Conservation (phyloP, 2,888 invertebrate species). For the Salticus scenicus region DNA sequence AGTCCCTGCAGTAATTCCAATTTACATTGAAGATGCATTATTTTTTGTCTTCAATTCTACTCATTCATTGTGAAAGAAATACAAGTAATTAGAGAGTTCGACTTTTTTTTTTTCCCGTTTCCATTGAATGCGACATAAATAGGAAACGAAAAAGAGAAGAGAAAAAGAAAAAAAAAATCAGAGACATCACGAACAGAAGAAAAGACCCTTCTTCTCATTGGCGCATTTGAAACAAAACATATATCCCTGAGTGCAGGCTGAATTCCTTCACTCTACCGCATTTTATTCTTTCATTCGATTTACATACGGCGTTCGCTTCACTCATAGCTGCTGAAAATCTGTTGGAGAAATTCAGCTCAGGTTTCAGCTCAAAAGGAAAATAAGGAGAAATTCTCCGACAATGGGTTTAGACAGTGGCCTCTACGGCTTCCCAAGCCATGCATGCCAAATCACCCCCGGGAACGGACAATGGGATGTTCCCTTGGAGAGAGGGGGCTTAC, state of each 20-base stretch:
- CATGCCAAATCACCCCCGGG: constrained; percentile 67
- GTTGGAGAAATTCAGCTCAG: constrained; percentile 44
- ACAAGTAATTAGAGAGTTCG: background rate
- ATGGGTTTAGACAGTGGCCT: constrained; percentile 41
- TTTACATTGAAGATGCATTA: background rate
- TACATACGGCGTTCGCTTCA: constrained; percentile 43
- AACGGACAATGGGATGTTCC: constrained; percentile 51
- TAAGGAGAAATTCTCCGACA: constrained; percentile 47
- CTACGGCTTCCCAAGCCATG: constrained; percentile 61
- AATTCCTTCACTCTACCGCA: constrained; percentile 34
- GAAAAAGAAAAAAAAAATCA: background rate
- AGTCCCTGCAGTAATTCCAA: background rate
- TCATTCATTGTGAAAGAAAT: background rate
- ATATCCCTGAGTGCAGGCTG: constrained; percentile 20
- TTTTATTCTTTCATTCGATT: constrained; percentile 48
- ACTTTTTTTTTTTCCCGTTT: background rate
- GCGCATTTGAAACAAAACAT: constrained; percentile 51
- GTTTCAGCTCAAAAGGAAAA: constrained; percentile 46
- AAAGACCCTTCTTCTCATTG: constrained; percentile 24
- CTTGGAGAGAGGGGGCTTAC: constrained; percentile 51
- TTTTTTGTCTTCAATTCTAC: background rate
- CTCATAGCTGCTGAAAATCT: constrained; percentile 32
- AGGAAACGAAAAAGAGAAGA: background rate
- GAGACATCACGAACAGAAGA: background rate
- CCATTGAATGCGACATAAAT: background rate